A percentile compares a stretch with the other conserved stretches of the same genome.
Evolutionary conservation across 2,113 vertebrate genomes (phyloP).

Genomic region (Columba livia): DNA sequence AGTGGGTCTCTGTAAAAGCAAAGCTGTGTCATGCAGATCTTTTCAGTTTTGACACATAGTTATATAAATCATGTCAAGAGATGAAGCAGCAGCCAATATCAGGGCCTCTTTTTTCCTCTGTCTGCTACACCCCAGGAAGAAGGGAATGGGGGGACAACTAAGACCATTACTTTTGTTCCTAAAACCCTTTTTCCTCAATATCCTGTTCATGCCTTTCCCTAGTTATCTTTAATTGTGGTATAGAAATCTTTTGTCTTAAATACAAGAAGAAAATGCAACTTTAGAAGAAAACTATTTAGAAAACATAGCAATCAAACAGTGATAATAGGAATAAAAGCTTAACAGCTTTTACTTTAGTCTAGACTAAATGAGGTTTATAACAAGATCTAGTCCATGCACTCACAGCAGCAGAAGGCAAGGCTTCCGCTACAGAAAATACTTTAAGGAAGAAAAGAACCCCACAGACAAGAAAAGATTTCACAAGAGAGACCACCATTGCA

Average conservation of each 20-base stretch:
- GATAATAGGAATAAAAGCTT: not conserved
- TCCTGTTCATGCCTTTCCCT: not conserved
- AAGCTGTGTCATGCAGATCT: not conserved
- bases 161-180: not conserved
- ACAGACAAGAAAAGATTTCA: not conserved
- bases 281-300: not conserved
- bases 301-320: not conserved
- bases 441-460: not conserved
- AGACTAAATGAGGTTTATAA: not conserved
- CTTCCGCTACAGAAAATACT: not conserved
- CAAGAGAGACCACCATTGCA: not conserved
- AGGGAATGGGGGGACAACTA: not conserved
- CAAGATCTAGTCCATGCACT: not conserved
- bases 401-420: not conserved
- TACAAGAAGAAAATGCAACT: not conserved
- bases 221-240: not conserved
- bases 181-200: not conserved
- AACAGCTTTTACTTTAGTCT: not conserved
- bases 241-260: not conserved
- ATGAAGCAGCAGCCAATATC: not conserved
- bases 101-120: not conserved
- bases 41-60: conserved; percentile 1
- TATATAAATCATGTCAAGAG: not conserved
- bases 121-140: not conserved
- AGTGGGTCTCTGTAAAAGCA: not conserved